Evolutionary conservation across 2,797 vertebrate species (phyloP), one percentile per base, ranked within the genome.

Genomic region (Anabas testudineus): DNA sequence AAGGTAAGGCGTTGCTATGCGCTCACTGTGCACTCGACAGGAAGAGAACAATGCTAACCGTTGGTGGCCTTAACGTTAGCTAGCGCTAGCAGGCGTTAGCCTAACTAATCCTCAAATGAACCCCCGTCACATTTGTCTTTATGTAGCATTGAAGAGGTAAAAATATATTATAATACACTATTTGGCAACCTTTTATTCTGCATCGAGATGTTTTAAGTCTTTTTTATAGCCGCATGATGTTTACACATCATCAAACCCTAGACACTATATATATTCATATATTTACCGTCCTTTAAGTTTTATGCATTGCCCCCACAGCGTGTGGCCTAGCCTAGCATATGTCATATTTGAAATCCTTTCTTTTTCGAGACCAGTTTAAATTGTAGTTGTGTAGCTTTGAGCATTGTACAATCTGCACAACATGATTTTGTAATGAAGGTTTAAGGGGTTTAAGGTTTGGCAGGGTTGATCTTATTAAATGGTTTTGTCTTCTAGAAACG

Each of bases 1-100:
- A 72, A 81, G 88, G 90, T 91, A 82, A 88, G 85, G 45, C 12
- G 13, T 12, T 32, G 30, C 32, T 32, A 18, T 10, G 5, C 3
- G 0, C 2, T 28, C 26, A 1, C 12, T 5, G n/a, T 41, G 12
- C 2, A 5, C 53, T 37, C 1, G 5, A 57, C 22, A 24, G 12
- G 3, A 34, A 37, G 37, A 26, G 1, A 52, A 32, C 43, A 24
- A 51, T 4, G 48, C 13, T 37, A 73, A 56, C 39, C 39, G 39
- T 4, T 6, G 51, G 45, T 30, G 32, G 64, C 74, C 36, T 39
- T 57, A 16, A 16, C n/a, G 5, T 0, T 7, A 24, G 63, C 67
- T 55, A 57, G 49, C 57, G 15, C 66, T 80, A 70, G 26, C 55
- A 63, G 19, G 21, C 14, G 22, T 75, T 80, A 80, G 55, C 55